A percentile compares a stretch with the other conserved stretches of the same genome.
Evolutionary conservation across 2,113 vertebrate species (phyloP).

Genomic region (Taurulus bubalis): DNA sequence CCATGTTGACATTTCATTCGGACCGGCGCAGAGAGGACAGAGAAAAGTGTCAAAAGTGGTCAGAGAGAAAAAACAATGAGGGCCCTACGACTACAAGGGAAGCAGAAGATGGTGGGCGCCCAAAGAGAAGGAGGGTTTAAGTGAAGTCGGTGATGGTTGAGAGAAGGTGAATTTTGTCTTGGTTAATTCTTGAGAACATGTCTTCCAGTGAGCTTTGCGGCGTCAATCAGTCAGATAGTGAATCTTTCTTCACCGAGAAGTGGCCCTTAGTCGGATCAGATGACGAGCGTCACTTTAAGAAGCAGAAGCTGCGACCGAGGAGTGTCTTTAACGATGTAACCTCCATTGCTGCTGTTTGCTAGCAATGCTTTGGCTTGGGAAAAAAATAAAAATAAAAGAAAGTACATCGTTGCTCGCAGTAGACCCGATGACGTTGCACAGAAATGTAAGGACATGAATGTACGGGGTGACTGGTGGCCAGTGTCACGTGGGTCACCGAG

Average conservation of each 20-base stretch:
- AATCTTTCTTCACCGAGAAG: slow-evolving; percentile 52
- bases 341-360: slow-evolving; percentile 43
- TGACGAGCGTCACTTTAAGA: slow-evolving; percentile 34
- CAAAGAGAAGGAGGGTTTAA: slow-evolving; percentile 26
- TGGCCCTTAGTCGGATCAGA: slow-evolving; percentile 49
- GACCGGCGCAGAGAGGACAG: slow-evolving; percentile 20
- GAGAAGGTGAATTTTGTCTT: slow-evolving; percentile 50
- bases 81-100: not conserved
- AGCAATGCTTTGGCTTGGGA: slow-evolving; percentile 29
- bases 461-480: slow-evolving; percentile 46
- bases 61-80: slow-evolving; percentile 21
- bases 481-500: slow-evolving; percentile 44
- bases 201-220: slow-evolving; percentile 67
- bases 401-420: slow-evolving; percentile 26
- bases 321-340: slow-evolving; percentile 62
- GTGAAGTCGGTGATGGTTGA: slow-evolving; percentile 54
- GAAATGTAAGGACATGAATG: slow-evolving; percentile 70
- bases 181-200: slow-evolving; percentile 27
- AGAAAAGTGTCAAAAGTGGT: slow-evolving; percentile 28
- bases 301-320: slow-evolving; percentile 50
- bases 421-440: slow-evolving; percentile 67
- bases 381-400: slow-evolving; percentile 4
- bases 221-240: slow-evolving; percentile 54
- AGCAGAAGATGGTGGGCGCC: slow-evolving; percentile 5
- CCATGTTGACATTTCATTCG: slow-evolving; percentile 13